A percentile compares a stretch with the other conserved stretches of the same genome.
Evolutionary conservation across 2,113 vertebrate genomes (phyloP).

Genomic region (Oceanodroma tethys): DNA sequence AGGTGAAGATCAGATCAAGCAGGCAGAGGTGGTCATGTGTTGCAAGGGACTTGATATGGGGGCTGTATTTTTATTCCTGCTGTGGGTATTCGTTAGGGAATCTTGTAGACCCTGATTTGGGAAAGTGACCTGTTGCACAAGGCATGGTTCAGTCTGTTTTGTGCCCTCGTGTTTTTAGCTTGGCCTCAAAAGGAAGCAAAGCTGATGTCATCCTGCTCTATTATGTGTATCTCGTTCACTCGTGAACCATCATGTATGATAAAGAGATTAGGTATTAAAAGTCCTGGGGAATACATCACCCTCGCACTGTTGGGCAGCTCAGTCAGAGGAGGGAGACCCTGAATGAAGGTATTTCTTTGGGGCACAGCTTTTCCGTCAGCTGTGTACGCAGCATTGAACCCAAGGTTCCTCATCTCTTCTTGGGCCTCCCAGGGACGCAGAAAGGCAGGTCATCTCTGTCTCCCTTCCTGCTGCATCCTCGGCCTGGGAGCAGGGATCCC

Average conservation of each 20-base stretch:
- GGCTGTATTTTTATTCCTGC: neutral
- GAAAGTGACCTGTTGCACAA: neutral
- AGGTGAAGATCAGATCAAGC: neutral
- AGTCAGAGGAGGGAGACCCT: neutral
- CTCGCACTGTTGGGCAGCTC: fast-evolving
- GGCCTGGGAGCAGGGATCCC: neutral
- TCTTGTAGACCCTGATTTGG: neutral
- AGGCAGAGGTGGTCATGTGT: neutral
- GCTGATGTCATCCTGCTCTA: neutral
- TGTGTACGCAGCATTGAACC: neutral
- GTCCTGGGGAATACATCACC: neutral
- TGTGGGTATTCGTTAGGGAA: neutral
- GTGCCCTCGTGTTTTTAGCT: fast-evolving
- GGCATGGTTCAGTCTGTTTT: neutral
- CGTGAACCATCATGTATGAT: fast-evolving
- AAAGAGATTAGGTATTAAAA: neutral
- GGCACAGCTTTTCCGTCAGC: neutral
- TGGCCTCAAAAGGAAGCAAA: neutral
- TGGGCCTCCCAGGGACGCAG: neutral
- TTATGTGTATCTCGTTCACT: neutral
- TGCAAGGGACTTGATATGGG: neutral
- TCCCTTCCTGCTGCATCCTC: neutral
- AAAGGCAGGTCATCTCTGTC: neutral
- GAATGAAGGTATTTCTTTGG: neutral
- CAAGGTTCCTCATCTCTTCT: neutral